phyloP scores from a whole-genome alignment of 2,113 vertebrate genomes.

The Thunnus thynnus region DNA sequence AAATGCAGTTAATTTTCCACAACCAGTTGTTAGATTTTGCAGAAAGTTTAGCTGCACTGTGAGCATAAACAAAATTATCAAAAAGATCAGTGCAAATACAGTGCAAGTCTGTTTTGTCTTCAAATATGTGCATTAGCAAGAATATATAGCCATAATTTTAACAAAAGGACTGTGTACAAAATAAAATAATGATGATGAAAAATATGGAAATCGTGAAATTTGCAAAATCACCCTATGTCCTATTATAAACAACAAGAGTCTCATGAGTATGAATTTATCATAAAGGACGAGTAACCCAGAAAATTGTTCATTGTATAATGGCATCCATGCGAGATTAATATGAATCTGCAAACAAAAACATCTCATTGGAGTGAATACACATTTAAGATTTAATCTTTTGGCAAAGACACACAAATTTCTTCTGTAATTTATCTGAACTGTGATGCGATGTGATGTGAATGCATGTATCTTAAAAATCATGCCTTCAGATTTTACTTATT shows the following conservation, averaged over 20 bases:
- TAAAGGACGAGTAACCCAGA: background rate
- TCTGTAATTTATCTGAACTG: background rate
- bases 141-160: slow-evolving; percentile 1
- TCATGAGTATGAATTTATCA: background rate
- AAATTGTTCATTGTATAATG: slow-evolving; percentile 7
- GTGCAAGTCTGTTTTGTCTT: background rate
- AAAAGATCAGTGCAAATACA: slow-evolving; percentile 37
- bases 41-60: background rate
- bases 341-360: background rate
- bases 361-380: slow-evolving; percentile 25
- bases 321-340: slow-evolving; percentile 20
- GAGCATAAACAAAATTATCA: slow-evolving; percentile 23
- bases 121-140: slow-evolving; percentile 14
- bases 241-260: background rate
- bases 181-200: background rate
- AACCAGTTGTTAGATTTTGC: background rate
- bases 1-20: slow-evolving; percentile 1
- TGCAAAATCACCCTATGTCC: background rate
- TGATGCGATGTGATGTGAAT: background rate
- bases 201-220: background rate
- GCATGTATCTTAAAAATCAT: too few species aligned
- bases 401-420: background rate
- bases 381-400: slow-evolving; percentile 5
- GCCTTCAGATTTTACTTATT: background rate
- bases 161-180: background rate